Percentiles rank a stretch among this genome's conserved stretches.
These are phyloP conservation scores for Monoplex corrugatus DNA, from an alignment of 2,888 invertebrate species.

Conservation along the genomic window DNA sequence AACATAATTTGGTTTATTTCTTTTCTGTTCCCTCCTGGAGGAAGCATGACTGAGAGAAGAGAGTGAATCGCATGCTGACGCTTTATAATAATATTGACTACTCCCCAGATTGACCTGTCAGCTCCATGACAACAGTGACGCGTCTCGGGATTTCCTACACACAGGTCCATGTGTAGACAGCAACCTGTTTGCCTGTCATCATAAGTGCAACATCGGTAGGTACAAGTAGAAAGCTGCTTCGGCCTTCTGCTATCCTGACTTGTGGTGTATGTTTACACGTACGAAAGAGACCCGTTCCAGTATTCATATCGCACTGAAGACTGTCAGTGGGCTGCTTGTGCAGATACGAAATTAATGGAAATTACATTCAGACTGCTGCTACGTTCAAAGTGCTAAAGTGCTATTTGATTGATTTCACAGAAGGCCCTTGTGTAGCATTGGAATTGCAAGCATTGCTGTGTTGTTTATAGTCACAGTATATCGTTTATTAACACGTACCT, in stretches of 20 bases:
- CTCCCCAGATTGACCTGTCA: conserved; percentile 8
- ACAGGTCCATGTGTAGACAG: background rate
- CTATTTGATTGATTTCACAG: too few relatives aligned
- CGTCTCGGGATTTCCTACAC: background rate
- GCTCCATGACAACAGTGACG: conserved; percentile 26
- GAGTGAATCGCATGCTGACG: too few relatives aligned
- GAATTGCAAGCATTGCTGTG: background rate
- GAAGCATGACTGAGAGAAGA: too few relatives aligned
- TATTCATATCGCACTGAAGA: background rate
- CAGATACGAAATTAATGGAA: background rate
- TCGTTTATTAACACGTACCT: too few relatives aligned
- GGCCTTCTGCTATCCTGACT: background rate
- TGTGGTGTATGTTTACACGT: background rate
- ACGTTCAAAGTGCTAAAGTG: too few relatives aligned
- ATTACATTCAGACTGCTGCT: too few relatives aligned
- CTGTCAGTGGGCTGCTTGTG: too few relatives aligned
- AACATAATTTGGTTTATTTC: background rate
- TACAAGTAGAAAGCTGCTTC: background rate
- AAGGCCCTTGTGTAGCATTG: background rate
- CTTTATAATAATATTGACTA: too few relatives aligned
- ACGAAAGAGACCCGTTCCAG: background rate
- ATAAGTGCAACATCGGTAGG: background rate
- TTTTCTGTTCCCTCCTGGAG: background rate
- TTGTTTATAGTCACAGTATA: too few relatives aligned
- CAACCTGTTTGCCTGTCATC: background rate